These are phyloP conservation scores for Apostichopus leukothele DNA, from an alignment of 53 echinoderm and acorn worm species.

Conservation along the genomic window DNA sequence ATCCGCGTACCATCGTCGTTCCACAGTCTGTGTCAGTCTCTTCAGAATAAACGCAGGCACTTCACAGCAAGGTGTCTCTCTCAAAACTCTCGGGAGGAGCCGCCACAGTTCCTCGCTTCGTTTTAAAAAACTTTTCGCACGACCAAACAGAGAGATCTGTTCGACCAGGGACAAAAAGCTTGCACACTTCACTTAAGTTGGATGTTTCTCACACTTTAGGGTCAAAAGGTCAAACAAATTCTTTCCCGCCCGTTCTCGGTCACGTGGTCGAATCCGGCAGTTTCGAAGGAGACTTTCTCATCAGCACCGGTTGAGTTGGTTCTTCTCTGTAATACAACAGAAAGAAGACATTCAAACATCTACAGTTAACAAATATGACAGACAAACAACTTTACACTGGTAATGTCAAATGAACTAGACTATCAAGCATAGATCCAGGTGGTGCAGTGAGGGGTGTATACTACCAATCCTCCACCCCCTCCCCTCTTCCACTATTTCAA, in stretches of 20 bases:
- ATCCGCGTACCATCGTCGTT: too few relatives aligned
- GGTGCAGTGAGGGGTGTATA: too few relatives aligned
- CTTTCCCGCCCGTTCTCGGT: not conserved
- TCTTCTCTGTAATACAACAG: not conserved
- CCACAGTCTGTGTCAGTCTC: too few relatives aligned
- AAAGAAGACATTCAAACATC: not conserved
- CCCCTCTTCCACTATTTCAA: too few relatives aligned
- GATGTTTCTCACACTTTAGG: constrained; percentile 1
- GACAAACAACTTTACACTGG: too few relatives aligned
- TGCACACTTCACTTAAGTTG: constrained; percentile 2
- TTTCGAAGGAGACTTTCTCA: constrained; percentile 37
- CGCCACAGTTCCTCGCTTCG: not conserved
- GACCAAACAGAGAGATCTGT: not conserved
- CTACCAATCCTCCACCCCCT: too few relatives aligned
- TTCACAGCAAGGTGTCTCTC: constrained; percentile 2
- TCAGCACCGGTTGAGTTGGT: constrained; percentile 15
- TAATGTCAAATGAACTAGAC: too few relatives aligned
- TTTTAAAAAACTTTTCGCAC: not conserved
- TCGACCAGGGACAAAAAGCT: not conserved
- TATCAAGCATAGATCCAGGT: too few relatives aligned
- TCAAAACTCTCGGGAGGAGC: not conserved
- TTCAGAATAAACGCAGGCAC: not conserved
- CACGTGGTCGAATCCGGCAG: constrained; percentile 11
- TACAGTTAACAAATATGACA: too few relatives aligned
- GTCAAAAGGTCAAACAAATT: not conserved